Evolutionary conservation across 2,797 vertebrate genomes (phyloP), one percentile per base, ranked within the genome.

Genomic region (Potorous gilbertii): DNA sequence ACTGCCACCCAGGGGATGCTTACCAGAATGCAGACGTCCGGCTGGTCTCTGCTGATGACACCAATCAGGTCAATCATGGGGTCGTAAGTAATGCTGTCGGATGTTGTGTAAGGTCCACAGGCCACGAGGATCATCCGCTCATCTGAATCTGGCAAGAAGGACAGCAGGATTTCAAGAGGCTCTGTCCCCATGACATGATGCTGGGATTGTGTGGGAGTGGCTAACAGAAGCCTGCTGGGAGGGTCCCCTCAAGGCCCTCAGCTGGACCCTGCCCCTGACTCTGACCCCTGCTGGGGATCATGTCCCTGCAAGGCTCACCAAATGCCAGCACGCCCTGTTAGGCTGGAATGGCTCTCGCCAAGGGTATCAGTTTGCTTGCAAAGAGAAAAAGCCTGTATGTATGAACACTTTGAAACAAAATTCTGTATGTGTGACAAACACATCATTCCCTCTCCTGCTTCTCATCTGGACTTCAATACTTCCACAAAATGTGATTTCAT

Each of bases 11-110:
- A 46, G 90, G 55, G 81, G 66, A 27, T 50, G 93, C 98, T 97
- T 96, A 99, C 99, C 99, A 99, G 98, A 94, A 99, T 66, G 96
- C 99, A 99, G 96, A 99, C 98, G 29, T 99, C 99, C 0, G 99
- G 99, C 31, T 97, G 98, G 98, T 99, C 99, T 0, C 98, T 98
- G 96, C 97, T 98, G 92, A 99, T 99, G 57, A 99, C n/a, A 0
- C 91, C 93, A 54, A 99, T 98, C 24, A 99, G 98, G 98, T 99
- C 99, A 5, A 99, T 95, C 91, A 99, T 98, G 34, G 99, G 99
- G 87, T 99, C 99, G 10, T 99, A 99, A 34, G 98, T 98, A 97
- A 99, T 98, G 97, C 99, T 99, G 98, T 99, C 99, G 0, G 99
- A 99, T 0, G 99, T 99, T 10, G 99, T 99, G 97, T 99, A 99